Evolutionary conservation across 2,797 vertebrate genomes (phyloP), one percentile per base, ranked within the genome.

Genomic region (Columba guinea): DNA sequence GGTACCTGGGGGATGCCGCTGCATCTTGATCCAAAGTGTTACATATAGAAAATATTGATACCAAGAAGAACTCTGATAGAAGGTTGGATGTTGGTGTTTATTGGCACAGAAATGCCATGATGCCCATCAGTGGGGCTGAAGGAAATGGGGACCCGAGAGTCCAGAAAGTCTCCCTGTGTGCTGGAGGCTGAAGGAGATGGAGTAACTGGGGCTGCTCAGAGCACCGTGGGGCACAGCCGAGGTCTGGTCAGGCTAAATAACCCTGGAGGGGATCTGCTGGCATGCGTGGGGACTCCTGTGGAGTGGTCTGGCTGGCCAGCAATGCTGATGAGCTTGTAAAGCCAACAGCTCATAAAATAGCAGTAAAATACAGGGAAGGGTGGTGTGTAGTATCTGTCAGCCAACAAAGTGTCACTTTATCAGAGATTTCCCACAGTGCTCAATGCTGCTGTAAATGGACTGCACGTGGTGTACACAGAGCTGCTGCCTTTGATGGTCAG

Each of bases 31-130:
- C 44, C 7, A 2, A 20, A 35, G 51, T 28, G n/a, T 74, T 70
- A 15, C 22, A 10, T 7, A 1, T 0, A 23, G 62, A 37, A 89
- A 82, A 37, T 24, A 32, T 1, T 13, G 60, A 39, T 10, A 26
- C 4, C 17, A 23, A 13, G 26, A 19, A 2, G 44, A 70, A 21
- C 24, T 59, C 23, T 60, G 59, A 3, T 3, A 8, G 51, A 77
- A 22, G n/a, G 35, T 2, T 51, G 49, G 19, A 22, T 7, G 0
- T 8, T 17, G 35, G 14, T 63, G 41, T 48, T 35, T 34, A 69
- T 48, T 63, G 74, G 28, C 7, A 5, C 77, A 0, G 0, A 7
- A 55, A 11, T 58, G 24, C 48, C 22, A 1, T 4, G 34, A 2
- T 52, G 64, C 9, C 48, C 13, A 5, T 12, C 64, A 12, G 28